phyloP scores from a whole-genome alignment of 2,797 vertebrate species.

The Parauchenoglanis punctatus region DNA sequence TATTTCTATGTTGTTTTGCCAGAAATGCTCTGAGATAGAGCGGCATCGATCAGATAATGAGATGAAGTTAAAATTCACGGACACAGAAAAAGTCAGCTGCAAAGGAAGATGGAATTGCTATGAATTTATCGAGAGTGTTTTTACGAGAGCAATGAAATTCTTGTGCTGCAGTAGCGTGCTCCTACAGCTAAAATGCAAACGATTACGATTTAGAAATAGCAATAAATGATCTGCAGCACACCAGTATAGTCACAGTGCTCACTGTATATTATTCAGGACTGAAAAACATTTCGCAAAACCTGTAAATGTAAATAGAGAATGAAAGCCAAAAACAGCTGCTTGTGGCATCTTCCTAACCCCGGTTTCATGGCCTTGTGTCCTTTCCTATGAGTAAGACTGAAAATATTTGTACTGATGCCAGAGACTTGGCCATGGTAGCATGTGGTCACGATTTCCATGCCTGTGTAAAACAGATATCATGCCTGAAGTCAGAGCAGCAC shows the following conservation, averaged over 20 bases:
- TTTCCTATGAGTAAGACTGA: slow-evolving; percentile 45
- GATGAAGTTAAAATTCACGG: background rate
- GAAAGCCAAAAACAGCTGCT: slow-evolving; percentile 29
- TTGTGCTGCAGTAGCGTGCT: background rate
- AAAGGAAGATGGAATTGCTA: background rate
- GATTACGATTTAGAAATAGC: background rate
- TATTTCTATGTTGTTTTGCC: background rate
- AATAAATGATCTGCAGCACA: background rate
- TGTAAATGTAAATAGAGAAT: slow-evolving; percentile 26
- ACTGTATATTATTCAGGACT: background rate
- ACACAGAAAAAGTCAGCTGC: background rate
- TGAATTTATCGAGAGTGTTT: background rate
- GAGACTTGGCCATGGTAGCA: slow-evolving; percentile 55
- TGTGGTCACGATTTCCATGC: slow-evolving; percentile 64
- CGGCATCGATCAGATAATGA: background rate
- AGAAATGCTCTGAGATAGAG: background rate
- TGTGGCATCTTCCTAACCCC: slow-evolving; percentile 40
- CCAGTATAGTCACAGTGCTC: background rate
- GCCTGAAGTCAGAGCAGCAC: slow-evolving; percentile 58
- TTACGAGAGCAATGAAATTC: background rate
- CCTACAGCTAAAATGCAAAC: background rate
- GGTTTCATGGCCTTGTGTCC: slow-evolving; percentile 22
- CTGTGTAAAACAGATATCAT: slow-evolving; percentile 57
- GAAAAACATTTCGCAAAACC: background rate
- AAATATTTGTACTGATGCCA: slow-evolving; percentile 50